phyloP scores from a whole-genome alignment of 2,797 vertebrate genomes.

The Otolemur crassicaudatus region DNA sequence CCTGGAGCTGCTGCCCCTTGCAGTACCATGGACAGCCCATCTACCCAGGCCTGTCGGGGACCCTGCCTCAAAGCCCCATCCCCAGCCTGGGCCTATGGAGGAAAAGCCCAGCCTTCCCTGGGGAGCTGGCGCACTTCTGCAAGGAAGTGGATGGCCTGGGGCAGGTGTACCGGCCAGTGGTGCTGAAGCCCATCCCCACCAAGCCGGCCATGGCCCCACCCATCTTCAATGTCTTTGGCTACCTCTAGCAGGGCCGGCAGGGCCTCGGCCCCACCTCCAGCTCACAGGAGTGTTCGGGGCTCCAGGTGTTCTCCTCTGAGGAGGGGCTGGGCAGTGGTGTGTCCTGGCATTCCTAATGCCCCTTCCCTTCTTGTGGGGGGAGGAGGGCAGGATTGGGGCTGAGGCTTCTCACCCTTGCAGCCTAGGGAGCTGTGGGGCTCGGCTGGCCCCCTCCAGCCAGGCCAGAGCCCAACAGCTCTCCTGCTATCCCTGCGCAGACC shows the following conservation, averaged over 20 bases:
- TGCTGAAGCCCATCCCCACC: constrained; percentile 98
- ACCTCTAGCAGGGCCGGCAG: constrained; percentile 89
- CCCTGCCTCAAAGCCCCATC: constrained; percentile 88
- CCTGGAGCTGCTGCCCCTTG: constrained; percentile 94
- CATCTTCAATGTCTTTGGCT: constrained; percentile 96
- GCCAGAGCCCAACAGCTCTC: not conserved
- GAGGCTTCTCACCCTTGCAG: not conserved
- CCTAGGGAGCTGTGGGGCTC: not conserved
- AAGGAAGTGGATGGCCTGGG: constrained; percentile 86
- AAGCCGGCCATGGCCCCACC: constrained; percentile 93
- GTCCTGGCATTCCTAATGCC: not conserved
- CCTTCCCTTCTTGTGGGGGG: not conserved
- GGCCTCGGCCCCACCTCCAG: not conserved
- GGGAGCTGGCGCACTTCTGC: constrained; percentile 84
- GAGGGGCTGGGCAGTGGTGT: not conserved
- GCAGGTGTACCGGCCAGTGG: constrained; percentile 93
- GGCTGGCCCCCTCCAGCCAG: not conserved
- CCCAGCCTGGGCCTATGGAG: constrained; percentile 91
- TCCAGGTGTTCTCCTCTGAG: not conserved
- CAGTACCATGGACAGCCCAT: constrained; percentile 94
- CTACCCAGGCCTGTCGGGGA: constrained; percentile 88
- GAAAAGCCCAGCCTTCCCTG: constrained; percentile 85
- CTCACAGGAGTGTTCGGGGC: not conserved
- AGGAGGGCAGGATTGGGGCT: not conserved
- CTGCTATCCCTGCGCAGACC: fast-evolving